Percentiles rank a stretch among this genome's conserved stretches.
Evolutionary conservation across 2,888 invertebrate species (phyloP).

Genomic region (Coenonympha glycerion): DNA sequence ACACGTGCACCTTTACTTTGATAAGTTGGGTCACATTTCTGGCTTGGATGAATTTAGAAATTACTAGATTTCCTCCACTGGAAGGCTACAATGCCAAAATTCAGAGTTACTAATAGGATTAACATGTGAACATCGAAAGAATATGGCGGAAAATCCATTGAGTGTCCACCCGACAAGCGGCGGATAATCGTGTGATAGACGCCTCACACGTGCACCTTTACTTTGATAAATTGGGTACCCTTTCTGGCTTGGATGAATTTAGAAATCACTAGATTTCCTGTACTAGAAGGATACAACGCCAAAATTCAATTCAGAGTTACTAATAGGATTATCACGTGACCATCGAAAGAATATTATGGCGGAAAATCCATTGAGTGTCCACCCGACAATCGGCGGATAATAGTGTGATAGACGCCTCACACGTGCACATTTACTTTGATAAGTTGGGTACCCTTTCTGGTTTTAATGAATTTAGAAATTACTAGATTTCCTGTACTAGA

Average conservation of each 20-base stretch:
- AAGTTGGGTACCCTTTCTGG: constrained; percentile 23
- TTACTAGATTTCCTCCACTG: constrained; percentile 7
- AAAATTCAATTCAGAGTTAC: no score
- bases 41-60: constrained; percentile 19
- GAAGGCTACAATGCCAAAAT: no score
- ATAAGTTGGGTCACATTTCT: constrained; percentile 24
- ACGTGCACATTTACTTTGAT: constrained; percentile 28
- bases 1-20: constrained; percentile 29
- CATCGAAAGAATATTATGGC: no score
- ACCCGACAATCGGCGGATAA: constrained; percentile 62
- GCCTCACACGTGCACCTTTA: constrained; percentile 30
- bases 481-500: constrained; percentile 7
- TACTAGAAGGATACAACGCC: no score
- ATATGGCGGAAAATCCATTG: constrained; percentile 66
- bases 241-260: constrained; percentile 22
- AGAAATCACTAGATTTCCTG: constrained; percentile 9
- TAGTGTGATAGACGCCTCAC: constrained; percentile 48
- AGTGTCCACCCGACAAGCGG: constrained; percentile 57
- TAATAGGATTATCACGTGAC: no score
- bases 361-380: constrained; percentile 63
- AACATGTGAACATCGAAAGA: no score
- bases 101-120: no score
- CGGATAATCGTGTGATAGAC: constrained; percentile 61
- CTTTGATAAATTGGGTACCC: constrained; percentile 23
- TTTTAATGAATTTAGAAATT: constrained; percentile 18